Evolutionary conservation across 2,888 invertebrate genomes (phyloP), one percentile per base, ranked within the genome.

Genomic region (Nezara viridula): DNA sequence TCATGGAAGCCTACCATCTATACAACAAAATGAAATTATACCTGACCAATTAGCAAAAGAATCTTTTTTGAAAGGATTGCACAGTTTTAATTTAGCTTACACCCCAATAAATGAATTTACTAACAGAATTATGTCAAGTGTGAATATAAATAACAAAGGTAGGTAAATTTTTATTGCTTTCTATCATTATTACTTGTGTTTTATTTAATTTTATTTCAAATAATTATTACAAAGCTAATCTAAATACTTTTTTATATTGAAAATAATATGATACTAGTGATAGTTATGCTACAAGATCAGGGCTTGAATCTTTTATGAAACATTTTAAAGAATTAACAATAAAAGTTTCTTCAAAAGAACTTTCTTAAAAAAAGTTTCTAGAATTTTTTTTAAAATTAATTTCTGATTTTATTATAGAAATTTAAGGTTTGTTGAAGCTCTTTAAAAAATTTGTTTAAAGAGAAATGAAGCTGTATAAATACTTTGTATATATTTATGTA

Each of bases 91-190:
- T 50, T 16, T 86, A 44, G 50, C 47, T 50, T 86, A 27, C 27
- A 52, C 86, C 21, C 86, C 86, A 27, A 6, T 21, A 32, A 86
- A 49, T 52, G 27, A 86, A 27, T 86, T 86, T 21, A 86, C 86
- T 52, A 10, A 86, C 21, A 86, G 47, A 86, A 86, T 86, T 52
- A 86, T 86, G 86, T 37, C 40, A 49, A 50, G 32, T 19, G 6
- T 66, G 32, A 66, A 32, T 32, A 19, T 19, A 32, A 32, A 19
- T 19, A 66, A 66, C 1, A 14, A 66, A 19, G 66, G 66, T 66
- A 32, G 6, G 19, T 32, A 66, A 32, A 6, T 32, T 66, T 32
- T 66, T 0, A 66, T 19, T 19, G 0, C 32, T 2, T 66, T 66
- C 16, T 66, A 19, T 66, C 5, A 19, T 66, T 32, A 66, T 32